Percentiles rank a stretch among this genome's conserved stretches.
phyloP scores from a whole-genome alignment of 2,113 vertebrate genomes.

The Coptodon bakossiorum region DNA sequence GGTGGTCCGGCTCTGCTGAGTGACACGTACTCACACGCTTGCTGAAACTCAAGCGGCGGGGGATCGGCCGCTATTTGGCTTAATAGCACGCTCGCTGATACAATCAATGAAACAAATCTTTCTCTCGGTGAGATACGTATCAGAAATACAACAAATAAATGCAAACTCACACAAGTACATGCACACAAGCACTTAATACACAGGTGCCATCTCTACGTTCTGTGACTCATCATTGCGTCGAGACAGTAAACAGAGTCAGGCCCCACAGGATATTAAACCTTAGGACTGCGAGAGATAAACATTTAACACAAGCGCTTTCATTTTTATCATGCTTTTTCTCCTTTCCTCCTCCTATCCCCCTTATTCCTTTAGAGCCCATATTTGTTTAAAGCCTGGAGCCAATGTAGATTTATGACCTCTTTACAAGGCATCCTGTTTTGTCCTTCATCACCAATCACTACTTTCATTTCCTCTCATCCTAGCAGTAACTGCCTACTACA shows the following conservation, averaged over 20 bases:
- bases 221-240: neutral
- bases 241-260: constrained; percentile 5
- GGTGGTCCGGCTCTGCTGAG: neutral
- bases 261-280: constrained; percentile 61
- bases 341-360: neutral
- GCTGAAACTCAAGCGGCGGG: neutral
- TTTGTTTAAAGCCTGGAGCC: constrained; percentile 1
- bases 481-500: neutral
- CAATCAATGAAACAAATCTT: constrained; percentile 35
- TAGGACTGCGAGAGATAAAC: constrained; percentile 26
- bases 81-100: constrained; percentile 23
- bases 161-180: neutral
- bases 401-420: constrained; percentile 35
- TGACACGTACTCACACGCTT: neutral
- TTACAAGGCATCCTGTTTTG: constrained; percentile 7
- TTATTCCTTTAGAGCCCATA: neutral
- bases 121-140: neutral
- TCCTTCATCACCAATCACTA: neutral
- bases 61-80: neutral
- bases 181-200: neutral
- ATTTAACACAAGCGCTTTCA: constrained; percentile 36
- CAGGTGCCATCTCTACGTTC: neutral
- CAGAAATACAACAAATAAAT: constrained; percentile 16
- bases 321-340: neutral
- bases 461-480: constrained; percentile 17